phyloP scores from a whole-genome alignment of 2,888 invertebrate genomes.

The Plemyria rubiginata region DNA sequence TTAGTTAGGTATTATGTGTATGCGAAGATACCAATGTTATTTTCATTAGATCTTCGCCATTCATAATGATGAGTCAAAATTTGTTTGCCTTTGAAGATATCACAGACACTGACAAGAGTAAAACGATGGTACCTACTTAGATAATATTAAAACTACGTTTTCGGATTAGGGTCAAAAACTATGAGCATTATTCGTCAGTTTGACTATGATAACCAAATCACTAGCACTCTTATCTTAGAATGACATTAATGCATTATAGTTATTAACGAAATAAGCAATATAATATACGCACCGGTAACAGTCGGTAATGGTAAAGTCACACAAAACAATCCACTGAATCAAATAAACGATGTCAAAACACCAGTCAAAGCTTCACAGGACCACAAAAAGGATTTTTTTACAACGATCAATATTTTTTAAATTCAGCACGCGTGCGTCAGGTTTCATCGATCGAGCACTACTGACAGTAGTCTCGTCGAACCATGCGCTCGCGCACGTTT shows the following conservation, averaged over 20 bases:
- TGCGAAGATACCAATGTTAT: constrained; percentile 46
- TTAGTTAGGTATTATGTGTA: constrained; percentile 40
- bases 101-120: constrained; percentile 26
- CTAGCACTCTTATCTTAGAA: constrained; percentile 70
- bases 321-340: constrained; percentile 49
- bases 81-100: constrained; percentile 49
- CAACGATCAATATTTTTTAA: constrained; percentile 62
- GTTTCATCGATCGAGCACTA: constrained; percentile 75
- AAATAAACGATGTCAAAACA: constrained; percentile 44
- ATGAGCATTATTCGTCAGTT: constrained; percentile 11
- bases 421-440: constrained; percentile 48
- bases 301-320: constrained; percentile 26
- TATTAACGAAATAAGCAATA: constrained; percentile 44
- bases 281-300: constrained; percentile 51
- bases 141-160: constrained; percentile 13
- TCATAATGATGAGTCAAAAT: constrained; percentile 53
- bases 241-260: constrained; percentile 53
- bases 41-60: constrained; percentile 50
- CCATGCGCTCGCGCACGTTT: constrained; percentile 74
- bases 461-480: constrained; percentile 69
- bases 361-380: constrained; percentile 47
- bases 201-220: constrained; percentile 59
- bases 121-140: background rate
- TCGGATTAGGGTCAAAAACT: background rate
- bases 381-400: constrained; percentile 60